Base-by-base conservation (phyloP, 2,888 invertebrate genomes). In the Ophraella communa region DNA sequence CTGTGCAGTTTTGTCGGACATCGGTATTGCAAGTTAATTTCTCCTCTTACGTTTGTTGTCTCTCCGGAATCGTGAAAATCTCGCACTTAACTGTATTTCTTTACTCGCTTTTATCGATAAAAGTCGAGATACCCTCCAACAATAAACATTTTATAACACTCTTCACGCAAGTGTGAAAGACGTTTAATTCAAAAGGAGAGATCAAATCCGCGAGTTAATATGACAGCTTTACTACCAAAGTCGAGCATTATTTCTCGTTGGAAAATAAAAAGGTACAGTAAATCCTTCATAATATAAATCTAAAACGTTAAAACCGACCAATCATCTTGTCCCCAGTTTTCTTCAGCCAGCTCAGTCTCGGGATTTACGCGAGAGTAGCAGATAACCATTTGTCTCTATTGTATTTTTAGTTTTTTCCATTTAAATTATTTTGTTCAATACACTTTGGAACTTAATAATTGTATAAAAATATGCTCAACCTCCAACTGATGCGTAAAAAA, bases 231-330 rank as follows among this genome's bases (percentile, higher is more conserved):
- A 74, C 73, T 72, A 71, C 73, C 72, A 71, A 70, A 72, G 72
- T 66, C 70, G 69, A 64, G 70, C 74, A 73, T 76, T 76, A 76
- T 77, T 75, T 74, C 71, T 72, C 69, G 71, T 67, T 68, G 70
- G 69, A 73, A 76, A 73, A 74, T 72, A 77, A 77, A 75, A 74
- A 73, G 73, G 73, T 65, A 73, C 74, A 73, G 76, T 78, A 78
- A 78, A 79, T 78, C 76, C 76, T 73, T 76, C 76, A 75, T 77
- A 77, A 78, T 76, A 77, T 78, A 78, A 77, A 77, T 77, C 78
- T 66, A 23, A 57, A 65, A 74, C 70, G 73, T 73, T 73, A 67
- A 74, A 74, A 74, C 68, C 35, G 39, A 44, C 55, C 55, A 55
- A 44, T 55, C 42, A 55, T 55, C 44, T 55, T 73, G 74, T 76